Evolutionary conservation across 2,888 invertebrate genomes (phyloP).

Genomic region (Magallana nippona): DNA sequence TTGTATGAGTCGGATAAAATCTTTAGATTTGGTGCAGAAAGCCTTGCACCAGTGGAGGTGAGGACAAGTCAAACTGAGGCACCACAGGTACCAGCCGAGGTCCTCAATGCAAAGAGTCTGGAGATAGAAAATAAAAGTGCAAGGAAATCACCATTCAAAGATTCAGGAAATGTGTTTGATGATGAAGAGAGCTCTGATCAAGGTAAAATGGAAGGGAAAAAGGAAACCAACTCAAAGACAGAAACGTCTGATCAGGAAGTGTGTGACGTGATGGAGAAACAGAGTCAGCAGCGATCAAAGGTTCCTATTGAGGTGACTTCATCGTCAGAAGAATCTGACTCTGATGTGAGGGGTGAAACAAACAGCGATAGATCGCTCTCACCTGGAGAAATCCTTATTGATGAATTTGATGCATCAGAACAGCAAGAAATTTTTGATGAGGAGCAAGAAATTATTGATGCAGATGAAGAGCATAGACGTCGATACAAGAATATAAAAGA

Average conservation of each 20-base stretch:
- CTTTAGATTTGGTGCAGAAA: conserved; percentile 41
- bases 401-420: conserved; percentile 39
- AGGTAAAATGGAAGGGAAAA: not conserved
- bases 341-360: conserved; percentile 21
- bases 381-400: conserved; percentile 53
- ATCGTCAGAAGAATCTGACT: conserved; percentile 16
- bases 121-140: conserved; percentile 55
- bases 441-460: not conserved
- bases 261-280: not conserved
- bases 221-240: not conserved
- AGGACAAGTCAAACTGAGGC: conserved; percentile 38
- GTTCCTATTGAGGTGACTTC: conserved; percentile 1
- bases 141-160: conserved; percentile 59
- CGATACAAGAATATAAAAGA: conserved; percentile 43
- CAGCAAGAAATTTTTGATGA: not conserved
- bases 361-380: conserved; percentile 47
- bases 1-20: conserved; percentile 58
- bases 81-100: conserved; percentile 16
- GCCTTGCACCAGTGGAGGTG: conserved; percentile 45
- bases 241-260: conserved; percentile 9
- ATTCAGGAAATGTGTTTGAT: conserved; percentile 69
- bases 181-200: conserved; percentile 46
- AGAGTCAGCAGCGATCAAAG: not conserved
- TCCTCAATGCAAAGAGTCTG: conserved; percentile 46
- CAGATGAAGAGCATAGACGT: not conserved